These are phyloP conservation scores for Dasysyrphus albostriatus DNA, from an alignment of 2,888 invertebrate species.

Conservation along the genomic window DNA sequence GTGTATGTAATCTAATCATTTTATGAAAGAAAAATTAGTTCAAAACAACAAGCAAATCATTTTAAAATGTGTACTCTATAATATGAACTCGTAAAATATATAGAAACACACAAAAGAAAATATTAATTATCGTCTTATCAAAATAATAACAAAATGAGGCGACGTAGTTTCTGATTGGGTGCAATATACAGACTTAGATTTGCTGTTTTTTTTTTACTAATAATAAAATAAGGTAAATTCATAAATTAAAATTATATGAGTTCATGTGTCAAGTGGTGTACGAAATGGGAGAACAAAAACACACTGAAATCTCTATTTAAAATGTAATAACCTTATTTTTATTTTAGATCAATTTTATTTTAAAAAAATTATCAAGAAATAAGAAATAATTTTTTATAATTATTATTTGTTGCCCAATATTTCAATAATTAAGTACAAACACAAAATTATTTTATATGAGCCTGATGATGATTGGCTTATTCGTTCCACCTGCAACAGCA, in stretches of 20 bases:
- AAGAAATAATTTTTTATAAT: too few species aligned
- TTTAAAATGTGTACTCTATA: constrained; percentile 37
- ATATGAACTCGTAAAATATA: not conserved
- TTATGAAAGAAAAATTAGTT: constrained; percentile 60
- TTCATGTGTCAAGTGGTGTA: not conserved
- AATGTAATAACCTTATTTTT: too few species aligned
- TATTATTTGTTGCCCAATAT: too few species aligned
- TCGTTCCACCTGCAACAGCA: too few species aligned
- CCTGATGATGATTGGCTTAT: too few species aligned
- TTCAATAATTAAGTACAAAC: too few species aligned
- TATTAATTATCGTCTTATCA: constrained; percentile 51
- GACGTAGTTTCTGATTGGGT: constrained; percentile 33
- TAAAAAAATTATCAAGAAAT: too few species aligned
- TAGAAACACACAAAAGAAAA: constrained; percentile 16
- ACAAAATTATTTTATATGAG: too few species aligned
- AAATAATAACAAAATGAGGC: constrained; percentile 39
- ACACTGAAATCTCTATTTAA: not conserved
- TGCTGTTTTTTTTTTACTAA: not conserved
- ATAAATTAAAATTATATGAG: constrained; percentile 5
- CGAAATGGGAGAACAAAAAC: not conserved
- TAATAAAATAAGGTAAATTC: not conserved
- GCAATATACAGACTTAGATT: not conserved
- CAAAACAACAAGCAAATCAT: constrained; percentile 65
- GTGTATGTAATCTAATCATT: constrained; percentile 63
- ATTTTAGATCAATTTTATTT: too few species aligned